Base-by-base conservation (phyloP, 2,113 vertebrate species). In the Microtus richardsoni region DNA sequence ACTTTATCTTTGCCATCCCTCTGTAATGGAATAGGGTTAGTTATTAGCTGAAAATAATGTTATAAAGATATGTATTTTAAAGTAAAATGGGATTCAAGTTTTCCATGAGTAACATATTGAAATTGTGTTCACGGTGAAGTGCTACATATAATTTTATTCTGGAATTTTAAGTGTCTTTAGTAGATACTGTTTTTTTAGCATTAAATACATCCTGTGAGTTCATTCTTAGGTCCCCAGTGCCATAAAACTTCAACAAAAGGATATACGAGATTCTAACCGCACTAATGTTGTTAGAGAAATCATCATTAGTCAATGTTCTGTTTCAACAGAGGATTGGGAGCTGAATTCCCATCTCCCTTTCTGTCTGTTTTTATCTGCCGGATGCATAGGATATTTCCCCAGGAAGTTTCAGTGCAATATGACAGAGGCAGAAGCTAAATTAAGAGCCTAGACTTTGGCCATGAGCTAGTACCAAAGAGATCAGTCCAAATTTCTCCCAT, bases 41-140 rank as follows among this genome's bases (percentile, higher is more conserved):
- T 97, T 98, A 99, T 98, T 98, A 98, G 97, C 97, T 97, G 93
- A 95, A 97, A 97, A 97, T 98, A 97, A 98, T 98, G 88, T 98
- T 97, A 97, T 97, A 97, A 97, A 97, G 93, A 95, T 96, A 66
- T 96, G 71, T 96, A 89, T 98, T 98, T 98, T 95, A 97, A 96
- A 97, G 94, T 98, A 68, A 97, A 98, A 98, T 98, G 84, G 94
- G 96, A 96, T 95, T 98, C 93, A 91, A 97, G 96, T 97, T 88
- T 58, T 94, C 93, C 92, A 95, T 74, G 97, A 96, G 89, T 98
- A 95, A 93, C 94, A 83, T 97, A 98, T 98, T 98, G 97, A 96
- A 98, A 96, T 98, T 98, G 93, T 95, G 64, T 96, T 97, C 98
- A 97, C 62, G 95, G 75, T 75, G 75, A 97, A 97, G 96, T 96